These are phyloP conservation scores for Enteromius viviparus DNA, from an alignment of 2,797 vertebrate genomes.

Conservation along the genomic window DNA sequence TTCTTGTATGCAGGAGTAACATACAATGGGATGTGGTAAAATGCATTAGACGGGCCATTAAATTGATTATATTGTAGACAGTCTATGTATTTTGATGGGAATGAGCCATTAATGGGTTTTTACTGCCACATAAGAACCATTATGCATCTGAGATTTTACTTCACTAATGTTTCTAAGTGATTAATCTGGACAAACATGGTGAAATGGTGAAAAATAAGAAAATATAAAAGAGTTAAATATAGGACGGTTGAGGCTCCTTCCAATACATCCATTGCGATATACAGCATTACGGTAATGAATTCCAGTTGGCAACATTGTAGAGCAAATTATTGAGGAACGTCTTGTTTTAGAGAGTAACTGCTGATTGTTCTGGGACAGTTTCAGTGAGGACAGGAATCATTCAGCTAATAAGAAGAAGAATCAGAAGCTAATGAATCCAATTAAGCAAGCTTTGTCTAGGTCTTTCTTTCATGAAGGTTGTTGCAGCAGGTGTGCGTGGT, in stretches of 20 bases:
- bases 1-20: not conserved
- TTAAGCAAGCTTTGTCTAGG: conserved; percentile 1
- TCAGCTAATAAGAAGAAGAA: not conserved
- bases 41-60: conserved; percentile 4
- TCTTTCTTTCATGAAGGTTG: conserved; percentile 10
- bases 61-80: not conserved
- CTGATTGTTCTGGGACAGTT: not conserved
- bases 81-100: conserved; percentile 8
- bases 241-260: not conserved
- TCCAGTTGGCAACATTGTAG: not conserved
- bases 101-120: conserved; percentile 9
- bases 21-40: not conserved
- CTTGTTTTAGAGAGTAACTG: not conserved
- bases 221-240: not conserved
- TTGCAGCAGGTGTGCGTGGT: conserved; percentile 12
- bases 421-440: not conserved
- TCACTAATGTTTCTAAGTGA: not conserved
- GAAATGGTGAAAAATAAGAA: not conserved
- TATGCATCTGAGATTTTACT: not conserved
- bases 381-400: not conserved
- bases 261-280: not conserved
- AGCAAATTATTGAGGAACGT: not conserved
- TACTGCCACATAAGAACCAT: not conserved
- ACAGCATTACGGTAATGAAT: not conserved
- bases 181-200: not conserved